These are phyloP conservation scores for Steatocranus sp. DNA, from an alignment of 2,797 vertebrate genomes.

Conservation along the genomic window DNA sequence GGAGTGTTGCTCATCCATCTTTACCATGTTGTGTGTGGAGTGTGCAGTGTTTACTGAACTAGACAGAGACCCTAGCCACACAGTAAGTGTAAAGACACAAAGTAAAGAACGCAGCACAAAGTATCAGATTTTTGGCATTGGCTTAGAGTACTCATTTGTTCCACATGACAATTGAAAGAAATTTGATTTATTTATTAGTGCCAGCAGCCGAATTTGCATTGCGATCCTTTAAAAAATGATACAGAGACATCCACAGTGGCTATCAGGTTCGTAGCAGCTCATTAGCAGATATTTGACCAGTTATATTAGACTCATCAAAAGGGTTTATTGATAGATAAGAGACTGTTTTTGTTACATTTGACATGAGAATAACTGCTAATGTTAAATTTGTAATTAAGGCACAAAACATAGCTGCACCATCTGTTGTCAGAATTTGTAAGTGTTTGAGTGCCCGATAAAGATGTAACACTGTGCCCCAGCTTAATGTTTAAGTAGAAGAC, in stretches of 20 bases:
- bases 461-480: neutral
- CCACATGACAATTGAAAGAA: neutral
- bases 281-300: conserved; percentile 33
- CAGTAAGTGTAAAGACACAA: conserved; percentile 26
- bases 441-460: neutral
- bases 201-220: neutral
- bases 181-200: neutral
- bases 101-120: neutral
- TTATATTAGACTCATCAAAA: conserved; percentile 26
- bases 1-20: conserved; percentile 86
- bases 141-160: neutral
- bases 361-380: conserved; percentile 51
- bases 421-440: conserved; percentile 39
- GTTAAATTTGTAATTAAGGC: conserved; percentile 61
- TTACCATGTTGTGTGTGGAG: conserved; percentile 48
- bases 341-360: conserved; percentile 39
- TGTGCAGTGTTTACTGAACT: conserved; percentile 56
- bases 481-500: neutral
- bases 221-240: neutral
- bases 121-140: neutral
- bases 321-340: conserved; percentile 10
- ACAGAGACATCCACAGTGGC: neutral
- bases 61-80: conserved; percentile 58
- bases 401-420: conserved; percentile 42
- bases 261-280: conserved; percentile 24